Evolutionary conservation across 2,888 invertebrate genomes (phyloP).

Genomic region (Habroteleia sp.): DNA sequence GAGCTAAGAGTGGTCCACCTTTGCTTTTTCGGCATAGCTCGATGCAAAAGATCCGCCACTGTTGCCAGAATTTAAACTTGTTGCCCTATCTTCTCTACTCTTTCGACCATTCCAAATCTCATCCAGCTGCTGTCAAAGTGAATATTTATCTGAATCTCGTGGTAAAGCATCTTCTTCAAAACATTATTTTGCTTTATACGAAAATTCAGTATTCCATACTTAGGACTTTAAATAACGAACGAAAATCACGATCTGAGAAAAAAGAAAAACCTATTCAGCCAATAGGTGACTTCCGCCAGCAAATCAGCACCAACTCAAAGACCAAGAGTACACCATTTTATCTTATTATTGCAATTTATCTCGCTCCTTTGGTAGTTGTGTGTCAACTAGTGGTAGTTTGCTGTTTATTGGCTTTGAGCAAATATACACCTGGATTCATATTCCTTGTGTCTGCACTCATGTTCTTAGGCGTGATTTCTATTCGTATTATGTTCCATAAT

Average conservation of each 20-base stretch:
- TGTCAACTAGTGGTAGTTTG: conserved; percentile 72
- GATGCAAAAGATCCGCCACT: conserved; percentile 79
- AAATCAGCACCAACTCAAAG: conserved; percentile 61
- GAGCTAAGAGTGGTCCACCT: conserved; percentile 74
- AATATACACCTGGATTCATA: conserved; percentile 77
- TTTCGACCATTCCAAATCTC: conserved; percentile 76
- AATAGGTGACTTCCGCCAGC: background rate
- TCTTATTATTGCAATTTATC: conserved; percentile 72
- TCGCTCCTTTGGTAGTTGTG: conserved; percentile 72
- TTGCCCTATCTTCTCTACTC: conserved; percentile 78
- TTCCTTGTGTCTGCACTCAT: conserved; percentile 75
- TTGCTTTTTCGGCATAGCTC: conserved; percentile 74
- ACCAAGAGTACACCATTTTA: conserved; percentile 67
- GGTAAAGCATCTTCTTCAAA: conserved; percentile 67
- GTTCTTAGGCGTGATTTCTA: conserved; percentile 74
- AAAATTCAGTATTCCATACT: conserved; percentile 66
- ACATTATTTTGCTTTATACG: conserved; percentile 70
- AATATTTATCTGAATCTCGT: conserved; percentile 71
- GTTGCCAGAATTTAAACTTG: conserved; percentile 79
- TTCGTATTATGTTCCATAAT: conserved; percentile 74
- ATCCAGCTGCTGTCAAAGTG: conserved; percentile 73
- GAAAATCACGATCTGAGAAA: conserved; percentile 19
- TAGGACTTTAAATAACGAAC: conserved; percentile 14
- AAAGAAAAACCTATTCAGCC: conserved; percentile 6
- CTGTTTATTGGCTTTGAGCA: conserved; percentile 72